These are phyloP conservation scores for Neoseiulus cucumeris DNA, from an alignment of 1,140 invertebrate species.

Conservation along the genomic window DNA sequence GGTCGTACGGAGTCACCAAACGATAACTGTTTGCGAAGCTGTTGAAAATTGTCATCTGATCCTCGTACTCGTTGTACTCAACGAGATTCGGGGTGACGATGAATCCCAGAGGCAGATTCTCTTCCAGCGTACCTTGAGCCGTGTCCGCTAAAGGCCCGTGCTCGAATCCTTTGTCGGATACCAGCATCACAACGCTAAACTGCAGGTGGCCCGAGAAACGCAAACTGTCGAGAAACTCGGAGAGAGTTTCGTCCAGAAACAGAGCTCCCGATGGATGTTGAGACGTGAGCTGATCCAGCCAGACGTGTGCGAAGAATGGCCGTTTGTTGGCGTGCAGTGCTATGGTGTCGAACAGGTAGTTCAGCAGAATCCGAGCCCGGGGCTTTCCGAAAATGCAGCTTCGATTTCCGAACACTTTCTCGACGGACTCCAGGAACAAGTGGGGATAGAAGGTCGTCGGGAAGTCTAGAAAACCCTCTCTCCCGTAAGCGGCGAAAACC, in stretches of 20 bases:
- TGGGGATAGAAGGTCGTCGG: background rate
- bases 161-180: background rate
- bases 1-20: background rate
- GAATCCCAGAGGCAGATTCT: background rate
- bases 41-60: too few species aligned
- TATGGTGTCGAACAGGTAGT: background rate
- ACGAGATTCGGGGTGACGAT: background rate
- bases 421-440: background rate
- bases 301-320: background rate
- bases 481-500: background rate
- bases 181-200: background rate
- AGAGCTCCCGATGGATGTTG: background rate
- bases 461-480: background rate
- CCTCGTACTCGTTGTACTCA: background rate
- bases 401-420: background rate
- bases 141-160: background rate
- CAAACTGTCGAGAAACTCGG: background rate
- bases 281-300: background rate
- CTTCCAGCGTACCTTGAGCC: background rate
- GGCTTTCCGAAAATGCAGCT: background rate
- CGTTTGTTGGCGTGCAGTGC: background rate
- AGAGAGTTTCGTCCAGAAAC: background rate
- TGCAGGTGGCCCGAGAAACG: background rate
- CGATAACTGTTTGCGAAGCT: background rate
- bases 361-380: background rate